phyloP scores from a whole-genome alignment of 2,888 invertebrate species.

The Amitus sp. region DNA sequence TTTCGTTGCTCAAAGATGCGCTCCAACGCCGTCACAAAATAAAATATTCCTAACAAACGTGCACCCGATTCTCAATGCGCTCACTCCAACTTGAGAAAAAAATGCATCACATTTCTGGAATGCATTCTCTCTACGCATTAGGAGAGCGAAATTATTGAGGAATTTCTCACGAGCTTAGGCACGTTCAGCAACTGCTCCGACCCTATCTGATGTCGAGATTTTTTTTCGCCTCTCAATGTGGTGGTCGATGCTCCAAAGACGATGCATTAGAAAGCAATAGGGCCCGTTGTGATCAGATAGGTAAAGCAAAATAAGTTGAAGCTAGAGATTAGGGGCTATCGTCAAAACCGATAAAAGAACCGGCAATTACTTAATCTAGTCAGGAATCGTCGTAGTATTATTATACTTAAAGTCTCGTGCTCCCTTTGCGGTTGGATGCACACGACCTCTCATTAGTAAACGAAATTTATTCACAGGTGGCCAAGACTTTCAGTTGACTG shows the following conservation, averaged over 20 bases:
- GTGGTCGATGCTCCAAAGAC: not conserved
- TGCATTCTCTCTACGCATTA: no score
- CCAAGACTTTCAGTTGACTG: slow-evolving; percentile 24
- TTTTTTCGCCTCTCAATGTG: not conserved
- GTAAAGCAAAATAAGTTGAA: slow-evolving; percentile 27
- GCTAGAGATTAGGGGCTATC: slow-evolving; percentile 37
- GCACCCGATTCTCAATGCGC: no score
- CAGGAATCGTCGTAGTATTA: slow-evolving; percentile 48
- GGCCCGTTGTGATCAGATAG: slow-evolving; percentile 29
- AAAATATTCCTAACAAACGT: no score
- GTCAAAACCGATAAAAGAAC: slow-evolving; percentile 48
- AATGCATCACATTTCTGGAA: no score
- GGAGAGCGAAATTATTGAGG: no score
- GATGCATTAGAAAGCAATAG: slow-evolving; percentile 33
- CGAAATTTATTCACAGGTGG: slow-evolving; percentile 36
- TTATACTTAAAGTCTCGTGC: slow-evolving; percentile 43
- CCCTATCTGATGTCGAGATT: not conserved
- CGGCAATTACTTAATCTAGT: slow-evolving; percentile 54
- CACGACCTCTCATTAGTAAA: slow-evolving; percentile 40
- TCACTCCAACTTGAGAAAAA: no score
- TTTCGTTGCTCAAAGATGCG: no score
- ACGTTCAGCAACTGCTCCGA: no score
- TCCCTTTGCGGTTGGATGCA: slow-evolving; percentile 24
- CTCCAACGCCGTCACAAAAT: no score
- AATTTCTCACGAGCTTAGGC: no score